phyloP scores from a whole-genome alignment of 1,140 invertebrate genomes.

The Rhagoletis zephyria region DNA sequence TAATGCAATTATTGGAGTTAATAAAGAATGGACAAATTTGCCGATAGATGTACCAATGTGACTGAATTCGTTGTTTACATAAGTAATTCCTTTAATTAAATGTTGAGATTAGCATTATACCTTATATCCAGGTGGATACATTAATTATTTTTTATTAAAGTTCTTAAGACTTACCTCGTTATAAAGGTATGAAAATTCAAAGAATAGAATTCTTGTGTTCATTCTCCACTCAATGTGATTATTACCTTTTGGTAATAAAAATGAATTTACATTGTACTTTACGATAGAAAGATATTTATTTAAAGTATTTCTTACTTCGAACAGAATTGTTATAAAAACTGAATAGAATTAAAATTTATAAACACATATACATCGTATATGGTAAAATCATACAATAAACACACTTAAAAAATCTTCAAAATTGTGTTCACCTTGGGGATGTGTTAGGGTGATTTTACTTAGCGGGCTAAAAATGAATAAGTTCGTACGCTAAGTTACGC shows the following conservation, averaged over 20 bases:
- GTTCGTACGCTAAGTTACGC: too few relatives aligned
- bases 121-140: neutral
- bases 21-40: slow-evolving; percentile 48
- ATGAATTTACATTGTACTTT: slow-evolving; percentile 17
- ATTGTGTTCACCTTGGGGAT: too few relatives aligned
- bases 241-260: slow-evolving; percentile 1
- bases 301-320: slow-evolving; percentile 16
- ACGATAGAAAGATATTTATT: slow-evolving; percentile 31
- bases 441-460: too few relatives aligned
- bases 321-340: slow-evolving; percentile 43
- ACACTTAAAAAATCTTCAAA: too few relatives aligned
- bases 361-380: neutral
- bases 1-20: slow-evolving; percentile 39
- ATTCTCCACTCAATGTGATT: neutral
- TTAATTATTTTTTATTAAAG: slow-evolving; percentile 16
- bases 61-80: neutral
- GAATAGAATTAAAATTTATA: slow-evolving; percentile 39
- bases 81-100: neutral
- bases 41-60: neutral
- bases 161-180: slow-evolving; percentile 13
- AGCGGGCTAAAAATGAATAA: too few relatives aligned
- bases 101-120: neutral
- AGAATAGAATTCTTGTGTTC: slow-evolving; percentile 43
- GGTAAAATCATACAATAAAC: neutral
- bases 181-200: slow-evolving; percentile 22